phyloP scores from a whole-genome alignment of 1,140 invertebrate genomes.

The Neodiprion lecontei region DNA sequence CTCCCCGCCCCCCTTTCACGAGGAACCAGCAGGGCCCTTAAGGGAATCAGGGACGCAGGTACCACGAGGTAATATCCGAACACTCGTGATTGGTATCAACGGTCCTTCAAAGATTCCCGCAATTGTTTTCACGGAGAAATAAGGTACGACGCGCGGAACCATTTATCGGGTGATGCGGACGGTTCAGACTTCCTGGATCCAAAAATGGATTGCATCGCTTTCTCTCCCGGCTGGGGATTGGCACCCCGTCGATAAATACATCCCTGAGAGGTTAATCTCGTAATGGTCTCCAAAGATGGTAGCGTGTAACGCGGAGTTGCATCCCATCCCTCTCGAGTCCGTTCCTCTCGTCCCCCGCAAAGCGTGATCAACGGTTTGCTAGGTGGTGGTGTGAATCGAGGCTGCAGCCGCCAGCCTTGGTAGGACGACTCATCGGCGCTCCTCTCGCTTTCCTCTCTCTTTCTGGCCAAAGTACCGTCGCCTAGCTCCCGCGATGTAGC shows the following conservation, averaged over 20 bases:
- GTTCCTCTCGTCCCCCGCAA: constrained; percentile 10
- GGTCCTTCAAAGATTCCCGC: not conserved
- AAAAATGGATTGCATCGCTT: not conserved
- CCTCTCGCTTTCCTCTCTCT: not conserved
- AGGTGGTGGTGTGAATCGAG: constrained; percentile 44
- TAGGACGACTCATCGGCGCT: not conserved
- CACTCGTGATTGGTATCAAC: not conserved
- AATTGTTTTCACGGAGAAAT: not conserved
- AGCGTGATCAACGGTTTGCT: constrained; percentile 50
- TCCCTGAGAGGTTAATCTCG: constrained; percentile 52
- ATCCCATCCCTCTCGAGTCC: constrained; percentile 31
- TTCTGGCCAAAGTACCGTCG: not conserved
- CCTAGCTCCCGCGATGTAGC: not conserved
- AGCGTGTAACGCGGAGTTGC: constrained; percentile 51
- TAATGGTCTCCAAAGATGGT: constrained; percentile 42
- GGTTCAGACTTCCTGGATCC: not conserved
- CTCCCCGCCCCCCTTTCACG: not conserved
- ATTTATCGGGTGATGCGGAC: not conserved
- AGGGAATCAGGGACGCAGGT: constrained; percentile 1
- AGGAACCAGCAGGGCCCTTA: not conserved
- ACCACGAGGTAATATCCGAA: not conserved
- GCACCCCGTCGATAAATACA: constrained; percentile 22
- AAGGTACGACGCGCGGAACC: not conserved
- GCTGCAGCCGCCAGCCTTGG: constrained; percentile 26
- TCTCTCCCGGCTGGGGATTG: not conserved